Evolutionary conservation across 30 jellyfish, hydroid and myxozoan genomes (phyloP).

Genomic region (Aurelia coerulea): DNA sequence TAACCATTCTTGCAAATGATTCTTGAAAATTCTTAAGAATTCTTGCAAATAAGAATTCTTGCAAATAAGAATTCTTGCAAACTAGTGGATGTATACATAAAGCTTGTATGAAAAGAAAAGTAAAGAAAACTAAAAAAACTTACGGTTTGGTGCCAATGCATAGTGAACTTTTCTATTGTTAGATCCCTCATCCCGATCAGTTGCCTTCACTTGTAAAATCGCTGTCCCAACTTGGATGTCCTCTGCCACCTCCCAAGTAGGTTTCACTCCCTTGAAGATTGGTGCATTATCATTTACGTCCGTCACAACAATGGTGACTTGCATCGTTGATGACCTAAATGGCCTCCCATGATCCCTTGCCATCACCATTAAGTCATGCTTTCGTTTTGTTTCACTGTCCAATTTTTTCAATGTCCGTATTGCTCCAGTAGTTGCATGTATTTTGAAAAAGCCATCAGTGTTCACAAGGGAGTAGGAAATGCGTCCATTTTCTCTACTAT

Average conservation of each 20-base stretch:
- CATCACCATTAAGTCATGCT: conserved; percentile 57
- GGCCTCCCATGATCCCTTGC: conserved; percentile 97
- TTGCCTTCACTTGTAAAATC: conserved; percentile 80
- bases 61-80: too few relatives aligned
- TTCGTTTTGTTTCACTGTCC: conserved; percentile 76
- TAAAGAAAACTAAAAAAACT: conserved; percentile 9
- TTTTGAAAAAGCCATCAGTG: conserved; percentile 68
- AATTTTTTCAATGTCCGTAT: conserved; percentile 71
- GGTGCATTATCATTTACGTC: conserved; percentile 97
- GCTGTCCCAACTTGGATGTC: conserved; percentile 60
- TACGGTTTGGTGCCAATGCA: conserved; percentile 55
- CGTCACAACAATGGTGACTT: conserved; percentile 61
- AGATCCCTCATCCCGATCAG: conserved; percentile 64
- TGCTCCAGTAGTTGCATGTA: conserved; percentile 63
- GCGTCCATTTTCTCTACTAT: conserved; percentile 83
- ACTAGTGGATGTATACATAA: too few relatives aligned
- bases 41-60: too few relatives aligned
- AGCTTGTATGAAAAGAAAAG: too few relatives aligned
- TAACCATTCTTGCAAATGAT: too few relatives aligned
- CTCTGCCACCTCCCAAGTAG: conserved; percentile 54
- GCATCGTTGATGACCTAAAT: conserved; percentile 51
- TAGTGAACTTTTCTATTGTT: conserved; percentile 54
- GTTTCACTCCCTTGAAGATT: conserved; percentile 29
- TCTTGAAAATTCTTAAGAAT: too few relatives aligned
- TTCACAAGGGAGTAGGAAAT: conserved; percentile 66